Base-by-base conservation (phyloP, 1,140 invertebrate genomes). In the Theocolax elegans region DNA sequence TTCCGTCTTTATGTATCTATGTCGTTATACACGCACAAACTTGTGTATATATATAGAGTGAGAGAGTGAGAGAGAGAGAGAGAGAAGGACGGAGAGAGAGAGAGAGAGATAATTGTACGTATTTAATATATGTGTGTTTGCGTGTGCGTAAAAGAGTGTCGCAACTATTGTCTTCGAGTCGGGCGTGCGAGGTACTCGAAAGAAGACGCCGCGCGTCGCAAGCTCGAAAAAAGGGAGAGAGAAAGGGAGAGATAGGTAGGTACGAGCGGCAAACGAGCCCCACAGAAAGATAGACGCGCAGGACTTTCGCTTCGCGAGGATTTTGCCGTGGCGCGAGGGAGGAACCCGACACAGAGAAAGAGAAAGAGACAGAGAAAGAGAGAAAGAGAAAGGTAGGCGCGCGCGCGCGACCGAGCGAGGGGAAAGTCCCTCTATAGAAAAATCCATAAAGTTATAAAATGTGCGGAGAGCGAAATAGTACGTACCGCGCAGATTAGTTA, bases 371-470 rank as follows among this genome's bases (percentile, higher is more conserved):
- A 72, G 74, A 76, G 72, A 74, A 67, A 69, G 59, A 48, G 60
- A 1, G 3, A 35, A 15, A 19, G 60, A 66, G 74, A 72, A 74
- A 67, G 72, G n/a, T n/a, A 49, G 23, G 48, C 21, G 63, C 15
- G 63, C 48, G 29, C 35, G 46, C 51, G 54, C 42, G 38, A 17
- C 4, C 25, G 59, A 64, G 35, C 42, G 42, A 29, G 72, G 66
- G 59, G 64, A 68, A 58, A 64, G 72, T 51, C 54, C 54, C 75
- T 72, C 76, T 76, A 79, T 82, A 81, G 80, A 81, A 83, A 82
- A 82, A 83, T 83, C 81, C 81, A 83, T 83, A 83, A 80, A 83
- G 81, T 83, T 83, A 81, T 81, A 83, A 83, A 83, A 82, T 82
- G 81, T 81, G 81, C 81, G 80, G 81, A 81, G 77, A 78, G 80